Base-by-base conservation (phyloP, 2,888 invertebrate species). In the Andrena flavipes region DNA sequence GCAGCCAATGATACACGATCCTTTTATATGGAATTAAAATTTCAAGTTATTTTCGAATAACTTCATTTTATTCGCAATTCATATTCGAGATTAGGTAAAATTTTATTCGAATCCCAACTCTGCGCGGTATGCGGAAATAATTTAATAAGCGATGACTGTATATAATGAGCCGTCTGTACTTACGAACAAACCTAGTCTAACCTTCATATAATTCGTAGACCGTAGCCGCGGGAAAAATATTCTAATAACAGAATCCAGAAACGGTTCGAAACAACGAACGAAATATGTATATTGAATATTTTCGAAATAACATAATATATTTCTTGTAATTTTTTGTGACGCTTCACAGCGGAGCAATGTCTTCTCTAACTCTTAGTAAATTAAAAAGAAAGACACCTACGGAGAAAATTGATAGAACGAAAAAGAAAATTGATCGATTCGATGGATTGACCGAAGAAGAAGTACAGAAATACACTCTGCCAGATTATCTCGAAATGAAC, bases 391-490 rank as follows among this genome's bases (percentile, higher is more conserved):
- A 87, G 78, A 30, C 80, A 20, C 65, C 80, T 0, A 20, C 49
- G 0, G 81, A 87, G 2, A 56, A 67, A 2, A 3, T 64, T 1
- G 76, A 81, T 8, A 91, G 84, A 35, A 65, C 83, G 0, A 86
- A 84, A 10, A 92, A 89, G 51, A 91, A 89, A 70, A 29, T 80
- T 1, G 85, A 91, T 60, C 87, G 94, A 82, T 94, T 94, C 54
- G 91, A 93, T 84, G 93, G 93, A 7, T 80, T 93, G 7, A 85
- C 91, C 0, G 93, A 93, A 63, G 92, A 93, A 72, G 92, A 94
- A 70, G 89, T 92, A 2, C 88, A 92, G 42, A 90, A 89, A 56
- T 87, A 88, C 77, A 91, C 92, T 0, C 84, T 94, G 10, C 88
- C 91, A 2, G 94, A 94, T 82, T 91, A 92, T 54, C 82, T 94